These are phyloP conservation scores for Limnephilus auricula DNA, from an alignment of 2,888 invertebrate genomes.

Conservation along the genomic window DNA sequence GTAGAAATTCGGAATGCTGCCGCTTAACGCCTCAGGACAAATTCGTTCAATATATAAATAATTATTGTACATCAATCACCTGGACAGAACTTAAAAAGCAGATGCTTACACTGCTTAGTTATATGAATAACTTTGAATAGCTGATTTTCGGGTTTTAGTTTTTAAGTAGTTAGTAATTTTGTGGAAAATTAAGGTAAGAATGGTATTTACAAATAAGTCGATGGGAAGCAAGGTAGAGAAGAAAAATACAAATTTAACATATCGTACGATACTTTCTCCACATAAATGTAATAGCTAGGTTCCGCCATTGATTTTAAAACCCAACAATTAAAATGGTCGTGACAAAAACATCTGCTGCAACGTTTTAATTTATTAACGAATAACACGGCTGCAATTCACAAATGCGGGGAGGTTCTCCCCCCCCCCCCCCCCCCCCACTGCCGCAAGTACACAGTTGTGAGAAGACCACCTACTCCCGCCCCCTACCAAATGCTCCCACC, in stretches of 20 bases:
- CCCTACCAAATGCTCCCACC: neutral
- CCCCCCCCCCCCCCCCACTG: neutral
- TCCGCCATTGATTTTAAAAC: neutral
- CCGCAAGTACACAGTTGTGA: neutral
- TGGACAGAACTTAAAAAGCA: too few species aligned
- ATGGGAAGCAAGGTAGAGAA: too few species aligned
- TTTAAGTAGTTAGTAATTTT: neutral
- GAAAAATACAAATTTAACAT: neutral
- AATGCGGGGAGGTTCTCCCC: neutral
- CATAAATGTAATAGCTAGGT: neutral
- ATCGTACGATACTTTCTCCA: neutral
- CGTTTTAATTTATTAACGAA: conserved; percentile 33
- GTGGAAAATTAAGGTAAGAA: neutral
- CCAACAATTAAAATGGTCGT: conserved; percentile 12
- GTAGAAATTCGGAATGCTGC: too few species aligned
- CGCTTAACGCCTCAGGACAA: too few species aligned
- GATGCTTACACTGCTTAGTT: too few species aligned
- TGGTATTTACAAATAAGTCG: too few species aligned
- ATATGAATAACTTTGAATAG: too few species aligned
- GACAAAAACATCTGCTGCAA: conserved; percentile 30
- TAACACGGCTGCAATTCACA: conserved; percentile 19
- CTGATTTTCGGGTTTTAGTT: too few species aligned
- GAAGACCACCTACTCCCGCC: neutral
- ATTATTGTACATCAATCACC: neutral
- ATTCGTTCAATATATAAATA: too few species aligned